Conservation (phyloP, 2,888 invertebrate species). For the Acanthococcus lagerstroemiae region DNA sequence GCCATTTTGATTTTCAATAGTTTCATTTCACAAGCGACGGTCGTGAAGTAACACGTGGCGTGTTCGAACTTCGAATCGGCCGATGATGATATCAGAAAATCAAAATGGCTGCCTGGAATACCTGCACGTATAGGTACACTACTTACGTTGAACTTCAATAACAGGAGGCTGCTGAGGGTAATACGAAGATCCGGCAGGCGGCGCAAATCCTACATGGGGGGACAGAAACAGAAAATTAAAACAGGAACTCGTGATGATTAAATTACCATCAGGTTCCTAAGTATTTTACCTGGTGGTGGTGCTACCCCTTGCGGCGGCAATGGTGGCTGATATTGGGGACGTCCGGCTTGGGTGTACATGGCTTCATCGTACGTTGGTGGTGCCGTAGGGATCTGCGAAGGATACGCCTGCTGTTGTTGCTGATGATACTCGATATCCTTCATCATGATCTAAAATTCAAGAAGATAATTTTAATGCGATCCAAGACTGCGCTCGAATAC, state of each 20-base stretch:
- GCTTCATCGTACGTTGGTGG: constrained; percentile 29
- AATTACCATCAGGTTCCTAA: no score
- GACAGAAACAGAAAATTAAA: no score
- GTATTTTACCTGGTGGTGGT: neutral
- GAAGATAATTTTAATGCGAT: no score
- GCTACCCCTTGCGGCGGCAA: neutral
- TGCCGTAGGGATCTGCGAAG: constrained; percentile 22
- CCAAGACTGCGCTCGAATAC: no score
- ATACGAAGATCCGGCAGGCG: neutral
- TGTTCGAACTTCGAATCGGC: no score
- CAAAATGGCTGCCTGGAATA: neutral
- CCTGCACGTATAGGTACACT: no score
- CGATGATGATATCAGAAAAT: no score
- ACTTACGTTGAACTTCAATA: constrained; percentile 20
- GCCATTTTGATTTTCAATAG: neutral
- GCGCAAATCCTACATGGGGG: no score
- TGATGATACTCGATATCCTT: constrained; percentile 18
- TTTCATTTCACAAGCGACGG: neutral
- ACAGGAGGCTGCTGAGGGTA: neutral
- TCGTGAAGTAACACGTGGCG: no score
- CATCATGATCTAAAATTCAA: no score
- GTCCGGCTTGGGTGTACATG: constrained; percentile 3
- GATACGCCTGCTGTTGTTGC: constrained; percentile 6
- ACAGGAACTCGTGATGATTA: no score
- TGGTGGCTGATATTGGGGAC: neutral